Conservation (phyloP, 2,113 vertebrate species). For the Eretmochelys imbricata region DNA sequence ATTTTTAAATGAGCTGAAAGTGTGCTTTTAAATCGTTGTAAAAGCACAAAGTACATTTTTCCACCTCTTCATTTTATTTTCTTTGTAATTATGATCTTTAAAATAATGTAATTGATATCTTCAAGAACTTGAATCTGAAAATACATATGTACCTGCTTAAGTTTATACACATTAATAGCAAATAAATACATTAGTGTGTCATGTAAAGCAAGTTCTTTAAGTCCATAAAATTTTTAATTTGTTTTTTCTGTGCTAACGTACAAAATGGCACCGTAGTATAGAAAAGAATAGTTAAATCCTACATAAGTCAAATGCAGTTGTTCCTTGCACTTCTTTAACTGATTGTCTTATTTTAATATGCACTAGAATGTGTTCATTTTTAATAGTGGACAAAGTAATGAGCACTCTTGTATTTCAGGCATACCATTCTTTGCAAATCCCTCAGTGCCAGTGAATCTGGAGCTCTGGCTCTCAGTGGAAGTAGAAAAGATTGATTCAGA, state of each 20-base stretch:
- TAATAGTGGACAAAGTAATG: background rate
- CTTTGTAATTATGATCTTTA: background rate
- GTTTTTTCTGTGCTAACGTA: background rate
- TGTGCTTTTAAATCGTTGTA: background rate
- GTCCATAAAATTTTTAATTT: background rate
- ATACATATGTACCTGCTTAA: background rate
- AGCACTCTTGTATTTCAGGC: background rate
- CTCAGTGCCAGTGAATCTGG: background rate
- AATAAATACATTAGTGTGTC: conserved; percentile 21
- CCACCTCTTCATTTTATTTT: background rate
- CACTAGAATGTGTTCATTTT: background rate
- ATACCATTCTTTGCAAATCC: background rate
- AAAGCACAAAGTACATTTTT: background rate
- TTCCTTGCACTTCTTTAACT: background rate
- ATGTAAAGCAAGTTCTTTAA: background rate
- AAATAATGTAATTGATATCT: background rate
- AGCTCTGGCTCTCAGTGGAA: background rate
- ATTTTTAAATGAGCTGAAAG: background rate
- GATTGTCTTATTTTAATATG: background rate
- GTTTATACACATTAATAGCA: background rate
- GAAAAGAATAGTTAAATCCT: background rate
- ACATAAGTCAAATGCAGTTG: background rate
- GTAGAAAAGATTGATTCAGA: background rate
- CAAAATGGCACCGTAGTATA: background rate
- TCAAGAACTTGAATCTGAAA: background rate